Evolutionary conservation across 2,888 invertebrate species (phyloP), one percentile per base, ranked within the genome.

Genomic region (Ptilodon capucinus): DNA sequence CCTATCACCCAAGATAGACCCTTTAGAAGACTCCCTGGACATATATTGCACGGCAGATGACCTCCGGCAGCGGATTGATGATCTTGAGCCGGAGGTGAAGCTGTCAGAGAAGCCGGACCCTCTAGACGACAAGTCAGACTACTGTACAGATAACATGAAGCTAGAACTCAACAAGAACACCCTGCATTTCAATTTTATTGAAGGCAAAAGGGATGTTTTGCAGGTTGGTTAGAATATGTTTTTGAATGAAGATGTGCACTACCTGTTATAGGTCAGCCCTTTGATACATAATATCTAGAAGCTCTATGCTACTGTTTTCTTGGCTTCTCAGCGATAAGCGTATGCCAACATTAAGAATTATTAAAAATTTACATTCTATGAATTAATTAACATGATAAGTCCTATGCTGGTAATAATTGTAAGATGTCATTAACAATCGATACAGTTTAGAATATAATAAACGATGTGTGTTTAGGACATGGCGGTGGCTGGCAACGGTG

Each of bases 11-110:
- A 91, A 91, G 59, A 84, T 89, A 56, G 91, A 91, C 44, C 86
- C 92, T 48, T 76, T 92, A 48, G 92, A 93, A 71, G 92, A 93
- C 52, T 91, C 92, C 21, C 79, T 93, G 60, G 93, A 94, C 68
- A 93, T 94, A 51, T 94, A 94, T 76, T 94, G 94, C 79, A 92
- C 94, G 0, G 94, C 93, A 38, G 94, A 94, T 65, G 94, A 94
- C 69, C 75, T 94, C 28, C 79, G 93, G 44, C 92, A 93, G 59
- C 86, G 92, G 60, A 92, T 92, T 53, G 85, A 84, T 34, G 87
- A 76, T 1, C 57, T 91, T 60, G 86, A 89, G 55, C 88, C 91
- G 0, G 88, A 89, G 44, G 81, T 89, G 11, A 76, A 82, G 53
- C 57, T 77, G 16, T 59, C 69, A 3, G 80, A 78, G 47, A 79